Base-by-base conservation (phyloP, 2,888 invertebrate genomes). In the Aleiodes alternator region DNA sequence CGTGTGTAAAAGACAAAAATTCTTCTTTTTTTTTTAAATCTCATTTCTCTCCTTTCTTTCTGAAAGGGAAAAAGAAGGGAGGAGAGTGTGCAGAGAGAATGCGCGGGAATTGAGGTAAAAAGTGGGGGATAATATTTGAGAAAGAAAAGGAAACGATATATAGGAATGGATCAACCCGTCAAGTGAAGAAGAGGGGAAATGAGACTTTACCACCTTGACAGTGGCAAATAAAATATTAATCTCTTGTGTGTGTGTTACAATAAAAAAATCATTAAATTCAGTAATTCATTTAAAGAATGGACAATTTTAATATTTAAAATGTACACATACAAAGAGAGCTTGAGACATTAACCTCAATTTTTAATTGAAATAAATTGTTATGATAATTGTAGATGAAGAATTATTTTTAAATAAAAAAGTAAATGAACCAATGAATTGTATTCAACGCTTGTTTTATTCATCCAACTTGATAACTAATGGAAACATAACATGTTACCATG, bases 141-240 rank as follows among this genome's bases (percentile, higher is more conserved):
- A 50, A 23, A 53, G 23, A 72, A 2, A 34, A 34, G 34, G 6
- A 34, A 34, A 34, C 34, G 34, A 34, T 34, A 34, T 34, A 34
- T 34, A 12, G 43, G 16, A 14, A 64, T 72, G 38, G 51, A 64
- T 31, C 29, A 23, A 5, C 16, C 34, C 48, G n/a, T 74, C n/a
- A 6, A n/a, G n/a, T 16, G 38, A 16, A 34, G 38, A 16, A 34
- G 29, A 16, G 9, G 31, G 48, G 34, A 34, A 61, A 23, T 23
- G 23, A 34, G 57, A 16, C 12, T 51, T n/a, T 14, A n/a, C 70
- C 66, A 70, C 70, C 70, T 75, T 75, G 75, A 70, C 75, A 75
- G 70, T 71, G 64, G 64, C 43, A 16, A 64, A 64, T 64, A 11
- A 64, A 64, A 23, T 64, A 64, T 64, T 64, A 23, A 64, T 64